Evolutionary conservation across 2,113 vertebrate genomes (phyloP).

Genomic region (Colaptes auratus): DNA sequence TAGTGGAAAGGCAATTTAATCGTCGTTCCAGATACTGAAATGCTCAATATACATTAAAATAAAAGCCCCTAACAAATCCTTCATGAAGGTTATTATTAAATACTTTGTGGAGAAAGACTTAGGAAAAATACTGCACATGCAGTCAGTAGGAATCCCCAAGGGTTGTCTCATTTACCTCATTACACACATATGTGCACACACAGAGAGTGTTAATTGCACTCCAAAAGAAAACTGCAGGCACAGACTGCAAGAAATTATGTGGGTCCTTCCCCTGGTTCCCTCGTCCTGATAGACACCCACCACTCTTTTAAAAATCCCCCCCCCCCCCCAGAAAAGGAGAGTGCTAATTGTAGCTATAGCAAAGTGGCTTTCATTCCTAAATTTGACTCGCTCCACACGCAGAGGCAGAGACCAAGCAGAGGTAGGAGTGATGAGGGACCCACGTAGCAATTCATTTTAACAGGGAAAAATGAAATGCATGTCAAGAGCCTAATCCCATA

Average conservation of each 20-base stretch:
- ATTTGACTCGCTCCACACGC: not conserved
- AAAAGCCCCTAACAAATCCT: not conserved
- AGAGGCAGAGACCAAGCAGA: constrained; percentile 35
- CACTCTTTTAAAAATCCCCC: constrained; percentile 50
- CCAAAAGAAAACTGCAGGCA: constrained; percentile 47
- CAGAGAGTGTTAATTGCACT: constrained; percentile 50
- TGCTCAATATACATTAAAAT: not conserved
- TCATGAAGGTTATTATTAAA: constrained; percentile 21
- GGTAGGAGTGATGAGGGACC: constrained; percentile 23
- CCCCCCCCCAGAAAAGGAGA: not conserved
- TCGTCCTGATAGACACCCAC: constrained; percentile 11
- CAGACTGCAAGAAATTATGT: constrained; percentile 20
- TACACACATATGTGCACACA: not conserved
- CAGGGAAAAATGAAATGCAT: not conserved
- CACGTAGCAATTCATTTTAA: not conserved
- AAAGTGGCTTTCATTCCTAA: constrained; percentile 26
- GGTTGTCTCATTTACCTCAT: constrained; percentile 44
- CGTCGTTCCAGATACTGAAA: constrained; percentile 1
- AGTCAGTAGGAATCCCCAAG: constrained; percentile 27
- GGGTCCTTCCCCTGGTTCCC: constrained; percentile 15
- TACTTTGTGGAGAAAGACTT: constrained; percentile 1
- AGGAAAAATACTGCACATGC: constrained; percentile 48
- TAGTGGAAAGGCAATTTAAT: constrained; percentile 7
- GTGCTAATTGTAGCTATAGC: constrained; percentile 57
- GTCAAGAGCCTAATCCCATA: not conserved